A percentile compares a stretch with the other conserved stretches of the same genome.
phyloP scores from a whole-genome alignment of 2,797 vertebrate species.

The Columba guinea region DNA sequence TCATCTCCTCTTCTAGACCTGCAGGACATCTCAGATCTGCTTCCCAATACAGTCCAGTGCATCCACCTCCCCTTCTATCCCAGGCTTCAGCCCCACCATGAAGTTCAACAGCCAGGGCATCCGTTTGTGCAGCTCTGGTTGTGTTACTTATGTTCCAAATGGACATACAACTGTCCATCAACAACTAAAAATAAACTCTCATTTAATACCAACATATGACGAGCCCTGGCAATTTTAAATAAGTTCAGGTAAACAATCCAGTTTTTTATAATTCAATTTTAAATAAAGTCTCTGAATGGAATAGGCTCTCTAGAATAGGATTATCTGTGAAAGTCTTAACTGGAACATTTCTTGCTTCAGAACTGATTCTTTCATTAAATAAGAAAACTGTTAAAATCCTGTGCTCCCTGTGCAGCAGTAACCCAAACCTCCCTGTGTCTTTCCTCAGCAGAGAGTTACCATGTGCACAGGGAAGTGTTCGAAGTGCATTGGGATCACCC shows the following conservation, averaged over 20 bases:
- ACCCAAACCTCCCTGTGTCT: neutral
- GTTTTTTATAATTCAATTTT: neutral
- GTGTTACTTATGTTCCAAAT: neutral
- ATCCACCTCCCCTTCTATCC: neutral
- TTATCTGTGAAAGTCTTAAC: neutral
- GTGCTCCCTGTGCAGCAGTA: neutral
- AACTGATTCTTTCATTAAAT: neutral
- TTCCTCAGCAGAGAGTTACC: neutral
- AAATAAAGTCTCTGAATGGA: neutral
- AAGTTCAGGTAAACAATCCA: neutral
- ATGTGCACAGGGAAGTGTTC: slow-evolving; percentile 74
- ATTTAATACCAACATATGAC: neutral
- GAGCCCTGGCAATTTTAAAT: neutral
- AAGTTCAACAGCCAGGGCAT: neutral
- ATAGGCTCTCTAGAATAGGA: neutral
- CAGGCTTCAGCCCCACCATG: neutral
- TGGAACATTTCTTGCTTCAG: neutral
- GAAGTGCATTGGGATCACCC: slow-evolving; percentile 54
- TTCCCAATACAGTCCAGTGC: neutral
- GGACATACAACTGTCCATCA: neutral
- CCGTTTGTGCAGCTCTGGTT: neutral
- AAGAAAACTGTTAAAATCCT: neutral
- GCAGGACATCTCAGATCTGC: neutral
- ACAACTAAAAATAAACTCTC: neutral
- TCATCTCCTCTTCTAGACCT: neutral